These are phyloP conservation scores for Rhadina sibilatrix DNA, from an alignment of 2,113 vertebrate genomes.

Conservation along the genomic window DNA sequence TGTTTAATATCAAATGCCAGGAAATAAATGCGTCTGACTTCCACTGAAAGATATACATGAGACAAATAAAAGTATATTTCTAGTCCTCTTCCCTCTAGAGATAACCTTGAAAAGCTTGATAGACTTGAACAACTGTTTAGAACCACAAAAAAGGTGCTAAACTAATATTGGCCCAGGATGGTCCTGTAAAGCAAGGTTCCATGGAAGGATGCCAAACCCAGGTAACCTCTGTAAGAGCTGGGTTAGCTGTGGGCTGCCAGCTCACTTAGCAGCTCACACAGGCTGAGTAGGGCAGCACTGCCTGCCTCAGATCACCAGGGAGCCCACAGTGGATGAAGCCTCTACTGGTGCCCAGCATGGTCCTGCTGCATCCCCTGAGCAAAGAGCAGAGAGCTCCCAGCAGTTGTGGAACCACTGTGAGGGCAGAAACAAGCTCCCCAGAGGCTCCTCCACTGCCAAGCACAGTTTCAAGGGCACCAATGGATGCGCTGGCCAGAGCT, in stretches of 20 bases:
- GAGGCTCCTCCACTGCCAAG: neutral
- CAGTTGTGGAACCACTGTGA: neutral
- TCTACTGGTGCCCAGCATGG: rapidly evolving
- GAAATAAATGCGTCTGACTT: neutral
- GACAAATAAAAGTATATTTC: neutral
- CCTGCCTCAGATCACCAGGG: neutral
- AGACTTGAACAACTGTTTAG: neutral
- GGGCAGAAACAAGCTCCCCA: neutral
- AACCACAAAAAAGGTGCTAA: neutral
- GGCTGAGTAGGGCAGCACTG: neutral
- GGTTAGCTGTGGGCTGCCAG: neutral
- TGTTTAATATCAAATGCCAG: neutral
- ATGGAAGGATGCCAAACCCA: neutral
- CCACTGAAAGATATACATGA: neutral
- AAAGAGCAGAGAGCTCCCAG: neutral
- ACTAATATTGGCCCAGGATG: neutral
- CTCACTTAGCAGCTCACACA: neutral
- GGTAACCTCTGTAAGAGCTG: neutral
- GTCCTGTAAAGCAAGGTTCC: neutral
- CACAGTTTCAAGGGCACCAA: rapidly evolving
- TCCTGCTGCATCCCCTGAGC: neutral
- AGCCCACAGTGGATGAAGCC: neutral
- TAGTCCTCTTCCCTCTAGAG: neutral
- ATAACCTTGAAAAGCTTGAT: neutral
- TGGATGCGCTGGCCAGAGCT: neutral